phyloP scores from a whole-genome alignment of 1,140 invertebrate genomes.

The Leptestheria dahalacensis region DNA sequence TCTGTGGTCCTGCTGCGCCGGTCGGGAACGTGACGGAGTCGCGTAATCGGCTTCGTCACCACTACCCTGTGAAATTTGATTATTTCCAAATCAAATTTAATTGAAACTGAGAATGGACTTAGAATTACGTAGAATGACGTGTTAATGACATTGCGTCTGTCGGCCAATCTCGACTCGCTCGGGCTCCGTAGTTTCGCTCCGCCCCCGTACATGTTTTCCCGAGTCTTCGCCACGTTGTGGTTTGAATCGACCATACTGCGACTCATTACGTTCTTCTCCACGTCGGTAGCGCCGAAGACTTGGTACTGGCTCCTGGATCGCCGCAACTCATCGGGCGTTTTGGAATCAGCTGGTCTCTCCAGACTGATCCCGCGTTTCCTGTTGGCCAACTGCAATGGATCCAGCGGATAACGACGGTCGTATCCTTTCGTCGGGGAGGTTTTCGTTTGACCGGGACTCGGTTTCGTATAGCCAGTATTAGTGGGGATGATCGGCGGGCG shows the following conservation, averaged over 20 bases:
- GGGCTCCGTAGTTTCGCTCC: neutral
- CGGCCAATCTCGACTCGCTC: neutral
- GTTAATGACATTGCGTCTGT: neutral
- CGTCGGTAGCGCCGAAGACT: slow-evolving; percentile 2
- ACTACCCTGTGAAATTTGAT: too few relatives aligned
- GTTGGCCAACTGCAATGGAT: slow-evolving; percentile 37
- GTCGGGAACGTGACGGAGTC: too few relatives aligned
- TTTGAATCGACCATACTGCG: slow-evolving; percentile 8
- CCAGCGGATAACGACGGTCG: slow-evolving; percentile 63
- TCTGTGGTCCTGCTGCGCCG: neutral
- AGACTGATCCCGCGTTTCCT: slow-evolving; percentile 8
- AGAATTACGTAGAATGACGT: too few relatives aligned
- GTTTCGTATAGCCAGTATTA: slow-evolving; percentile 3
- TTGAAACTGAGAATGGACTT: too few relatives aligned
- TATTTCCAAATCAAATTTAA: too few relatives aligned
- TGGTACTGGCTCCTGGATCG: slow-evolving; percentile 14
- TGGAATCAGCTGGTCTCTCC: slow-evolving; percentile 4
- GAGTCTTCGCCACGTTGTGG: slow-evolving; percentile 3
- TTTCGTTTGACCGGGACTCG: slow-evolving; percentile 1
- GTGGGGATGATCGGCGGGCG: neutral
- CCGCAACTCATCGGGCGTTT: neutral
- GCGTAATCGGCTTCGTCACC: too few relatives aligned
- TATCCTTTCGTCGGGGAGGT: slow-evolving; percentile 29
- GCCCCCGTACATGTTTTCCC: too few relatives aligned
- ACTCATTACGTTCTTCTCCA: neutral